Evolutionary conservation across 2,113 vertebrate species (phyloP).

Genomic region (Hippopotamus amphibius): DNA sequence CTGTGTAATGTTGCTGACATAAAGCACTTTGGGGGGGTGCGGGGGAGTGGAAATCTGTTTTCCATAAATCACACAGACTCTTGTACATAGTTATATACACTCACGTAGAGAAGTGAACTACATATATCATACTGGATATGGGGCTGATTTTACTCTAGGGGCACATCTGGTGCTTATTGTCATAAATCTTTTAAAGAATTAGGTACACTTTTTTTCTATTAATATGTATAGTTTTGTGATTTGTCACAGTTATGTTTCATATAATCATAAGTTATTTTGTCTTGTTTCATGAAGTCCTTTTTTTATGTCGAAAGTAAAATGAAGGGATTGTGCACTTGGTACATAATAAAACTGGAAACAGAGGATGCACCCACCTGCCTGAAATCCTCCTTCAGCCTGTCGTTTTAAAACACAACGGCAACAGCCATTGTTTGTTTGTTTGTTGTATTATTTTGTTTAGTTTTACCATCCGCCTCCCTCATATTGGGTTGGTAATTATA

Average conservation of each 20-base stretch:
- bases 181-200: conserved; percentile 84
- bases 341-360: conserved; percentile 88
- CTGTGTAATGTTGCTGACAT: conserved; percentile 87
- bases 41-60: conserved; percentile 82
- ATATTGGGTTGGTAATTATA: conserved; percentile 78
- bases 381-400: conserved; percentile 49
- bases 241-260: conserved; percentile 88
- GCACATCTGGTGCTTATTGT: conserved; percentile 82
- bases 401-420: conserved; percentile 67
- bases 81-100: conserved; percentile 85
- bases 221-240: conserved; percentile 88
- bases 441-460: conserved; percentile 77
- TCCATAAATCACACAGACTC: conserved; percentile 83
- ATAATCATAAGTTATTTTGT: conserved; percentile 90
- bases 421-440: conserved; percentile 73
- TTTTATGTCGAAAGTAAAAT: conserved; percentile 86
- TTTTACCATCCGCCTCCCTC: conserved; percentile 75
- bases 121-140: conserved; percentile 84
- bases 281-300: conserved; percentile 86
- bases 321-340: conserved; percentile 84
- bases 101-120: conserved; percentile 84
- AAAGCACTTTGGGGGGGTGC: conserved; percentile 86
- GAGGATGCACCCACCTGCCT: conserved; percentile 61
- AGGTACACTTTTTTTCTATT: conserved; percentile 85
- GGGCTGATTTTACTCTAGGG: conserved; percentile 83